Evolutionary conservation across 2,113 vertebrate genomes (phyloP).

Genomic region (Zosterops japonicus): DNA sequence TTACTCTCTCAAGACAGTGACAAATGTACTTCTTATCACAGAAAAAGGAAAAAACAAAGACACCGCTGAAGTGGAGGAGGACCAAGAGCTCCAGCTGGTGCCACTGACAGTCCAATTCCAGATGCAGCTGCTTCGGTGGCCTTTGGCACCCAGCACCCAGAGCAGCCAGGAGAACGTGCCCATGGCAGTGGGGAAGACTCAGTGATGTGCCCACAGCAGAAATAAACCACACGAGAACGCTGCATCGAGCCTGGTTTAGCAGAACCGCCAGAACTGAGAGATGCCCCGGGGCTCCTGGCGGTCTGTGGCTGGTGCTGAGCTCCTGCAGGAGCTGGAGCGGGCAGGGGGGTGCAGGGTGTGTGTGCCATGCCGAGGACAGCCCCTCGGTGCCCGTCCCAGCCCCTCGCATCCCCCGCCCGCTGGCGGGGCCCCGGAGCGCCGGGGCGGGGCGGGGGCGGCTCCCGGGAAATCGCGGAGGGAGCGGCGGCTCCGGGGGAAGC

Average conservation of each 20-base stretch:
- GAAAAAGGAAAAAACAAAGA: constrained; percentile 55
- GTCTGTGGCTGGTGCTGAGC: neutral
- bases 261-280: neutral
- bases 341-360: neutral
- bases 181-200: accelerated
- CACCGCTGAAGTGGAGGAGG: neutral
- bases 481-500: neutral
- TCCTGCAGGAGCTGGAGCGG: neutral
- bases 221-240: neutral
- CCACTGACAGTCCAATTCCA: constrained; percentile 77
- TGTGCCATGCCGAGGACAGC: neutral
- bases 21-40: constrained; percentile 24
- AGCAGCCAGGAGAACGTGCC: neutral
- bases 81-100: neutral
- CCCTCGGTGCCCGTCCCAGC: neutral
- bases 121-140: constrained; percentile 77
- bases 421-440: neutral
- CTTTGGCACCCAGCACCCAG: neutral
- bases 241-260: neutral
- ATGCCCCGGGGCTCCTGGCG: neutral
- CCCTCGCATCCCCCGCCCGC: neutral
- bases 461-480: neutral
- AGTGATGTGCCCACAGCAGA: neutral
- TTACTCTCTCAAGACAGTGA: neutral
- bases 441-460: neutral